Evolutionary conservation across 1,140 invertebrate species (phyloP).

Genomic region (Thaumatotibia leucotreta): DNA sequence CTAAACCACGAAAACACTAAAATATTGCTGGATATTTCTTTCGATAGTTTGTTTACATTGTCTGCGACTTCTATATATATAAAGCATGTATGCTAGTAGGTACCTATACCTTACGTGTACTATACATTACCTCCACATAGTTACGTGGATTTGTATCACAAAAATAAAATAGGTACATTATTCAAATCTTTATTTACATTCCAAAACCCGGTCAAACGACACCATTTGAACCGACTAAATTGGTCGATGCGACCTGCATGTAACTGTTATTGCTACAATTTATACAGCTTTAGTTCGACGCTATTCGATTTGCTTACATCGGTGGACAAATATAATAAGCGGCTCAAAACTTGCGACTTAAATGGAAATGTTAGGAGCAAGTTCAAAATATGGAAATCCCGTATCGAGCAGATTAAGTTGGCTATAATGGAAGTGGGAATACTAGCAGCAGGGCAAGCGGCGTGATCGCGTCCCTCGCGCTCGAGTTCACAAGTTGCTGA

Average conservation of each 20-base stretch:
- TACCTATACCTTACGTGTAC: too few relatives aligned
- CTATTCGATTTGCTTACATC: background rate
- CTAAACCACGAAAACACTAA: too few relatives aligned
- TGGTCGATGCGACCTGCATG: constrained; percentile 2
- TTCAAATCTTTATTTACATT: constrained; percentile 8
- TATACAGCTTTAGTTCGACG: constrained; percentile 19
- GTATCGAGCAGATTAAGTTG: constrained; percentile 4
- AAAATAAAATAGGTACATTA: background rate
- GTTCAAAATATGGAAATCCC: constrained; percentile 2
- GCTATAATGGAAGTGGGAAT: constrained; percentile 15
- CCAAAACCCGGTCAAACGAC: background rate
- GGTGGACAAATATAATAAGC: background rate
- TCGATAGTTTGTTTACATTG: too few relatives aligned
- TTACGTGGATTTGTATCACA: background rate
- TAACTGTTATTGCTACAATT: constrained; percentile 25
- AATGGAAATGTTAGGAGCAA: background rate
- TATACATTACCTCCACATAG: background rate
- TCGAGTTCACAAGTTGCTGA: constrained; percentile 23
- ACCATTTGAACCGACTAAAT: constrained; percentile 12
- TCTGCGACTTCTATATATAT: too few relatives aligned
- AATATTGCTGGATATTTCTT: too few relatives aligned
- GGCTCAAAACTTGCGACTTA: background rate
- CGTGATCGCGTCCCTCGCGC: constrained; percentile 25
- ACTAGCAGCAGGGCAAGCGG: constrained; percentile 11
- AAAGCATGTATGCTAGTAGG: too few relatives aligned